phyloP scores from a whole-genome alignment of 2,797 vertebrate genomes.

The Pangasius macronema region DNA sequence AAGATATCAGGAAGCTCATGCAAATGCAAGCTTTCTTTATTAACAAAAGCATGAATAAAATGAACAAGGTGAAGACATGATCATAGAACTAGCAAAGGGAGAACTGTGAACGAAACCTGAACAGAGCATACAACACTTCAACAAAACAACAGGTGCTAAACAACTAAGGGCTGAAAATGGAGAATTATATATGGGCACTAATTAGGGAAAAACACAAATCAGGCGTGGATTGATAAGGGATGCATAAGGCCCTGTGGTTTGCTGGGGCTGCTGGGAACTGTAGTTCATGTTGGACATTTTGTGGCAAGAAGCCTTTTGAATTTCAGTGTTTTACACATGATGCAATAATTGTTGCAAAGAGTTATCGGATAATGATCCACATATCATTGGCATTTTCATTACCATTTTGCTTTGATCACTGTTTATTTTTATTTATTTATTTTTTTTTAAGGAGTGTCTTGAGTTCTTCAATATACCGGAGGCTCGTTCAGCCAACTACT shows the following conservation, averaged over 20 bases:
- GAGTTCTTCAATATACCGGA: conserved; percentile 99
- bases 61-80: not conserved
- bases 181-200: not conserved
- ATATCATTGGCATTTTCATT: not conserved
- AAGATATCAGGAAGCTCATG: too few relatives aligned
- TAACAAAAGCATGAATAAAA: too few relatives aligned
- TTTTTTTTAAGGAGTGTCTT: conserved; percentile 85
- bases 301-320: not conserved
- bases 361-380: not conserved
- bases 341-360: not conserved
- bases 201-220: not conserved
- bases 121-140: not conserved
- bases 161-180: not conserved
- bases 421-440: not conserved
- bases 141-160: not conserved
- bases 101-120: not conserved
- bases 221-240: not conserved
- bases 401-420: not conserved
- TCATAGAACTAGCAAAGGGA: not conserved
- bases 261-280: not conserved
- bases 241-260: not conserved
- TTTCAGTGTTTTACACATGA: not conserved
- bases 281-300: not conserved
- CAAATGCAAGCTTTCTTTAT: too few relatives aligned
- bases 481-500: conserved; percentile 93